Evolutionary conservation across 1,140 invertebrate genomes (phyloP), one percentile per base, ranked within the genome.

Genomic region (Platyura marginata): DNA sequence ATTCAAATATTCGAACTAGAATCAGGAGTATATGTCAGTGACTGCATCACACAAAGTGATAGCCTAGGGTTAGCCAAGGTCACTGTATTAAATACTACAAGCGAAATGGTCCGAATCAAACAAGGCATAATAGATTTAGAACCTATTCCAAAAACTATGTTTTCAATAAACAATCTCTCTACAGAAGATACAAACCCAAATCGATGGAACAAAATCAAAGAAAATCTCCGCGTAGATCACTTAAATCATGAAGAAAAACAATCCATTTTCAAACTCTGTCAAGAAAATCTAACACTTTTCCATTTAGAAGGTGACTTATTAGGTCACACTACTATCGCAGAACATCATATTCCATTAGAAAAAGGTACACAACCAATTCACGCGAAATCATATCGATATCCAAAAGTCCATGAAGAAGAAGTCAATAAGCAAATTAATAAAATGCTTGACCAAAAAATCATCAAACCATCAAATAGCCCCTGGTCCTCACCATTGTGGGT

Each of bases 311-410:
- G 8, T 20, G 37, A 20, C 15, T 9, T 6, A 6, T 10, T 39
- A 11, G 10, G 11, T 21, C 3, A 3, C 9, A 39, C 16, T 39
- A 21, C 11, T 21, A 3, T 21, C 3, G 9, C 9, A 4, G 8
- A 39, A 21, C 37, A 39, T 19, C 3, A 18, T 8, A 9, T 39
- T 3, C 3, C 3, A 21, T 19, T 6, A 3, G 20, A 9, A 20
- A 21, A 39, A 6, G 9, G 6, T 39, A 8, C 9, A 21, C 37
- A n/a, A n/a, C n/a, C 55, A 2, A 46, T 59, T 3, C 46, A 48
- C 40, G 45, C 41, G 6, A 53, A 52, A 49, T 46, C 46, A 2
- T 63, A 62, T 46, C 44, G 56, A 36, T 59, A 53, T 32, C 60
- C 59, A 18, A 46, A 53, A 39, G 25, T 48, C 11, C 53, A 59